Base-by-base conservation (phyloP, 2,888 invertebrate genomes). In the Alviniconcha strummeri region DNA sequence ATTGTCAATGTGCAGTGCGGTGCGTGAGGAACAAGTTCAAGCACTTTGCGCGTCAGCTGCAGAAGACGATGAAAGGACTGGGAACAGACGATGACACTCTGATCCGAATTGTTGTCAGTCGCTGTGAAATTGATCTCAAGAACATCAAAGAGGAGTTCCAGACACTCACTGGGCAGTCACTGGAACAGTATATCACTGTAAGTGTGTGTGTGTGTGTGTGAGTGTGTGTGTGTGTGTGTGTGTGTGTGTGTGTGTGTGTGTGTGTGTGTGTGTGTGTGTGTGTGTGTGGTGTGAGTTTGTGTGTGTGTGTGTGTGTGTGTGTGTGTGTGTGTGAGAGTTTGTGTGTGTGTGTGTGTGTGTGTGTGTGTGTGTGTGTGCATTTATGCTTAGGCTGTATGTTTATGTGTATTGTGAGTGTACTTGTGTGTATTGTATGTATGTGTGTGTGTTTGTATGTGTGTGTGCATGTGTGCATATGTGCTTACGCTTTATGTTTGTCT, bases 51-150 rank as follows among this genome's bases (percentile, higher is more conserved):
- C 86, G 91, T 17, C 91, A 91, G 83, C 87, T 93, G 60, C 90
- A 93, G 89, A 91, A 93, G 84, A 90, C 93, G 7, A 93, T 93
- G 92, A 90, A 92, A 82, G 93, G 93, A 54, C 77, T 93, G 7
- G 93, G 93, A 2, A 93, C 93, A 6, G 92, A 93, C 84, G 93
- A 93, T 85, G 90, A 91, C 82, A 91, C 91, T 0, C 87, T 94
- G 17, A 89, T 93, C 9, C 87, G 94, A 6, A 90, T 93, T 5
- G 87, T 92, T 56, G 90, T 93, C 67, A 89, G 91, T 36, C 88
- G 93, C 52, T 93, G 93, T 89, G 93, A 94, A 86, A 90, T 92
- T 52, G 93, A 94, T 86, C 89, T 94, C 91, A 93, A 92, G n/a
- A 92, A 94, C 84, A 94, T 94, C 60, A 94, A 94, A 82, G 89